A percentile compares a stretch with the other conserved stretches of the same genome.
These are phyloP conservation scores for Taenaris catops DNA, from an alignment of 2,888 invertebrate genomes.

Conservation along the genomic window DNA sequence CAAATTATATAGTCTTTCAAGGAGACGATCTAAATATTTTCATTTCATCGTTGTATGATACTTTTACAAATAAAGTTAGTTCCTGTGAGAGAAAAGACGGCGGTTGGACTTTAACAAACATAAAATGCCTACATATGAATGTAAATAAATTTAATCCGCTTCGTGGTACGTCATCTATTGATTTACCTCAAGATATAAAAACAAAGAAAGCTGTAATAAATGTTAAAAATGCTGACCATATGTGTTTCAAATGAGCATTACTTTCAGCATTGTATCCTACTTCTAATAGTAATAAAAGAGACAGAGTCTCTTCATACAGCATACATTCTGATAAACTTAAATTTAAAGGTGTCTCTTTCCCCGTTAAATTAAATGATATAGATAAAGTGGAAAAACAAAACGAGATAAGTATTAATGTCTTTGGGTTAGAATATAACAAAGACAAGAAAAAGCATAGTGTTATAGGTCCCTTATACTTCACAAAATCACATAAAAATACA, in stretches of 20 bases:
- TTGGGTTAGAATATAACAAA: constrained; percentile 27
- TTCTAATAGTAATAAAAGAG: constrained; percentile 15
- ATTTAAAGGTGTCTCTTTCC: constrained; percentile 26
- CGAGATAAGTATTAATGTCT: constrained; percentile 30
- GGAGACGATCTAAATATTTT: too few species aligned
- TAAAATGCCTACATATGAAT: too few species aligned
- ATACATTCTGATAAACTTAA: constrained; percentile 25
- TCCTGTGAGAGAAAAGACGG: too few species aligned
- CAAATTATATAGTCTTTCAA: too few species aligned
- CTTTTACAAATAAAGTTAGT: too few species aligned
- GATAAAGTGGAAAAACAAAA: constrained; percentile 28
- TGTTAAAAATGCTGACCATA: constrained; percentile 27
- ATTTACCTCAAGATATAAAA: constrained; percentile 26
- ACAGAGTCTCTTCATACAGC: constrained; percentile 19
- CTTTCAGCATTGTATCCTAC: constrained; percentile 28
- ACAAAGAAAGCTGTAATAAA: constrained; percentile 28
- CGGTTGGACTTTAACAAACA: too few species aligned
- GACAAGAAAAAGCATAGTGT: constrained; percentile 18
- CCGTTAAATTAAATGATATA: constrained; percentile 28
- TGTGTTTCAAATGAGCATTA: constrained; percentile 30
- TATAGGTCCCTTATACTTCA: constrained; percentile 27
- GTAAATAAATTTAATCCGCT: too few species aligned
- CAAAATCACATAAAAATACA: constrained; percentile 17
- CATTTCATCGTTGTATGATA: too few species aligned
- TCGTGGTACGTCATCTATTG: too few species aligned